Evolutionary conservation across 2,888 invertebrate genomes (phyloP).

Genomic region (Phengaris arion): DNA sequence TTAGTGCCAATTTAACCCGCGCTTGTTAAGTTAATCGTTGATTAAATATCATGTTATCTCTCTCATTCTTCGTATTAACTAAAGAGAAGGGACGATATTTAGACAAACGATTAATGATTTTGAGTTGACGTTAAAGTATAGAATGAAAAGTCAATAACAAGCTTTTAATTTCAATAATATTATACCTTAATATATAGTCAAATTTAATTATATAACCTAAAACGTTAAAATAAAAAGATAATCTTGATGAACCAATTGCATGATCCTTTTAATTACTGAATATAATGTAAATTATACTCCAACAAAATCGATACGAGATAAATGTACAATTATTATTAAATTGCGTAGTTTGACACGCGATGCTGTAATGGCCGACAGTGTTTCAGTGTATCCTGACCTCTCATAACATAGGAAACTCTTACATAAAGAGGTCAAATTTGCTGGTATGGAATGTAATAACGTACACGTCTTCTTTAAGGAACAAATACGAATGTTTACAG

Average conservation of each 20-base stretch:
- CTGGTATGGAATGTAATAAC: neutral
- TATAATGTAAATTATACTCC: neutral
- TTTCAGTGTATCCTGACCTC: neutral
- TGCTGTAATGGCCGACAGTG: neutral
- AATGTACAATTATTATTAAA: constrained; percentile 2
- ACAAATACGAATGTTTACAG: neutral
- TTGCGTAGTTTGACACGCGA: neutral
- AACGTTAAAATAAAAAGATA: neutral
- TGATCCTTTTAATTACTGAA: neutral
- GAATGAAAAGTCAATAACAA: no score
- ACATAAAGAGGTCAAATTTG: neutral
- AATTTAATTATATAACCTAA: no score
- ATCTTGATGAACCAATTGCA: neutral
- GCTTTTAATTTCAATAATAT: no score
- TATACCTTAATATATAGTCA: no score
- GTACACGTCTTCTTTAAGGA: neutral
- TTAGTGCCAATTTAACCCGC: no score
- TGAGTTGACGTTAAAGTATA: no score
- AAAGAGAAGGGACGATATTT: no score
- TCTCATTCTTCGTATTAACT: no score
- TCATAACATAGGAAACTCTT: neutral
- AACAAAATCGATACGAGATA: neutral
- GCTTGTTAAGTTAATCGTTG: no score
- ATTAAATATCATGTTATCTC: no score
- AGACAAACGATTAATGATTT: no score